These are phyloP conservation scores for Litoditis marina DNA, from an alignment of 2,888 invertebrate genomes.

Conservation along the genomic window DNA sequence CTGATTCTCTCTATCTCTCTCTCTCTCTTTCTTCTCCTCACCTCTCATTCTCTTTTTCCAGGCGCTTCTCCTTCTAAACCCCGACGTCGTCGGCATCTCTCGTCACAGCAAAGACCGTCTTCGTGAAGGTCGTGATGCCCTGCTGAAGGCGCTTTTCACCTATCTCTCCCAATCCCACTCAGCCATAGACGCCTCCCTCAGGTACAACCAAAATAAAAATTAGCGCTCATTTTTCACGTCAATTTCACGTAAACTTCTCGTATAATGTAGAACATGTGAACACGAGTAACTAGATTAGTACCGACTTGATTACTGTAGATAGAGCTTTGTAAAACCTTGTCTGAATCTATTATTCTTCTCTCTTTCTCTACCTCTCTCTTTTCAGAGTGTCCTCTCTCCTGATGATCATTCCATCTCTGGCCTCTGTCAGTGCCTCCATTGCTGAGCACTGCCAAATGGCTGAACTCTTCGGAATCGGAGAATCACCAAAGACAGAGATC, in stretches of 20 bases:
- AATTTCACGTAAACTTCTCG: too few relatives aligned
- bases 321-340: too few relatives aligned
- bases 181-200: slow-evolving; percentile 49
- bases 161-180: slow-evolving; percentile 37
- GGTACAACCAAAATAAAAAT: slow-evolving; percentile 16
- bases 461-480: slow-evolving; percentile 47
- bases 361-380: too few relatives aligned
- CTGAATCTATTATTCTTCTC: too few relatives aligned
- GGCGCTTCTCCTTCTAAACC: slow-evolving; percentile 52
- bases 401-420: slow-evolving; percentile 53
- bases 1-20: too few relatives aligned
- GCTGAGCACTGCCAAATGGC: slow-evolving; percentile 35
- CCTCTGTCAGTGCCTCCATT: slow-evolving; percentile 37
- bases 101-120: slow-evolving; percentile 38
- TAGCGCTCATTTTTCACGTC: neutral
- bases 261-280: too few relatives aligned
- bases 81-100: slow-evolving; percentile 51
- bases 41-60: neutral
- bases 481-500: slow-evolving; percentile 29
- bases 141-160: slow-evolving; percentile 53
- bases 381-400: slow-evolving; percentile 49
- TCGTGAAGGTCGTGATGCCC: slow-evolving; percentile 50
- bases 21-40: neutral
- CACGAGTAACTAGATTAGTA: too few relatives aligned
- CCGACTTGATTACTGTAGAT: too few relatives aligned